Conservation (phyloP, 2,888 invertebrate species). For the Drosophila infuscata region DNA sequence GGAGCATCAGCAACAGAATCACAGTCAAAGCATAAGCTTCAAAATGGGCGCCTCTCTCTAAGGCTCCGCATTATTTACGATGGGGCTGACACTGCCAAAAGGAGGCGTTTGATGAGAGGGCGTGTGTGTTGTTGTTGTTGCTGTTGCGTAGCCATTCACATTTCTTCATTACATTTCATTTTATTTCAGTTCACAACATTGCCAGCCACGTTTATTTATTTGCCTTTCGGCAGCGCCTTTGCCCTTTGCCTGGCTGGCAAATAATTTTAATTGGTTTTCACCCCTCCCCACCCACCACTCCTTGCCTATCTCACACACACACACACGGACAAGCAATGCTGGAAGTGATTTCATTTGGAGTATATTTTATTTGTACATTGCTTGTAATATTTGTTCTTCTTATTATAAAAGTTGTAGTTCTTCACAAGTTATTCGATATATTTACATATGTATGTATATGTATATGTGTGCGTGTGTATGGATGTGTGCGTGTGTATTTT, state of each 20-base stretch:
- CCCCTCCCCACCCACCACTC: neutral
- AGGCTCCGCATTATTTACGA: slow-evolving; percentile 78
- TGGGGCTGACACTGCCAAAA: slow-evolving; percentile 57
- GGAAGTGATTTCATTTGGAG: slow-evolving; percentile 56
- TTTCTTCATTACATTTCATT: slow-evolving; percentile 77
- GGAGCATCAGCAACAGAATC: slow-evolving; percentile 41
- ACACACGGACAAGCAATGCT: neutral
- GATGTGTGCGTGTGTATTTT: slow-evolving; percentile 14
- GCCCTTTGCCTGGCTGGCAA: slow-evolving; percentile 64
- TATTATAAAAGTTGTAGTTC: slow-evolving; percentile 57
- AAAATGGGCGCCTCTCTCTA: slow-evolving; percentile 69
- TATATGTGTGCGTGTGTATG: neutral
- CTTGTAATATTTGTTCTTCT: slow-evolving; percentile 41
- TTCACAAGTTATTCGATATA: slow-evolving; percentile 12
- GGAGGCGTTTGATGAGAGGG: slow-evolving; percentile 36
- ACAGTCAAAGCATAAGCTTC: slow-evolving; percentile 64
- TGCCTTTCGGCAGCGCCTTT: slow-evolving; percentile 68
- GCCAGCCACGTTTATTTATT: slow-evolving; percentile 70
- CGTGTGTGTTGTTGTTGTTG: slow-evolving; percentile 8
- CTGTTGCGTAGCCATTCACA: slow-evolving; percentile 64
- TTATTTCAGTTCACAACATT: slow-evolving; percentile 68
- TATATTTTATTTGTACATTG: slow-evolving; percentile 25
- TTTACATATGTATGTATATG: neutral
- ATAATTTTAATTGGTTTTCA: slow-evolving; percentile 78
- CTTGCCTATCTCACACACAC: neutral